A percentile compares a stretch with the other conserved stretches of the same genome.
phyloP scores from a whole-genome alignment of 2,113 vertebrate genomes.

The Phrynocephalus versicolor region DNA sequence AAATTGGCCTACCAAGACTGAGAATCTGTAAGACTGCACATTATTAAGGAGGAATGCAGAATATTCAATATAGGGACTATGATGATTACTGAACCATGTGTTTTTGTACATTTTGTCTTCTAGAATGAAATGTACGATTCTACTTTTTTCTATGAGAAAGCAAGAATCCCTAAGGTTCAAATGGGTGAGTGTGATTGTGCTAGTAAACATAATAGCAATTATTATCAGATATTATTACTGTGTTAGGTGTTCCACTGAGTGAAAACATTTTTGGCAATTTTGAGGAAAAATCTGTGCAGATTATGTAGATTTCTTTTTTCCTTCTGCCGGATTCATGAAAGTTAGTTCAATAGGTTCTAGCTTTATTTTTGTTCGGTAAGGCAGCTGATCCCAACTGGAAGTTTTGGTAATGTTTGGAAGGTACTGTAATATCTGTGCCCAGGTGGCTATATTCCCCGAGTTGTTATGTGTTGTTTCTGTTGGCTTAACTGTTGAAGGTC shows the following conservation, averaged over 20 bases:
- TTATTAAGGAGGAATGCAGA: no score
- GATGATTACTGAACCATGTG: neutral
- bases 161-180: conserved; percentile 73
- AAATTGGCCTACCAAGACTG: no score
- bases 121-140: conserved; percentile 84
- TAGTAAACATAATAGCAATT: neutral
- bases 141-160: conserved; percentile 82
- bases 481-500: neutral
- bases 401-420: neutral
- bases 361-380: neutral
- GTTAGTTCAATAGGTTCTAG: neutral
- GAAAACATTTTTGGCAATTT: no score
- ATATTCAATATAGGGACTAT: neutral
- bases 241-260: neutral
- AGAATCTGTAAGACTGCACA: no score
- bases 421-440: neutral
- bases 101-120: conserved; percentile 32
- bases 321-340: neutral
- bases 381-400: neutral
- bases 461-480: no score
- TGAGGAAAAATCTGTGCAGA: neutral
- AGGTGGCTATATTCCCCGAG: no score
- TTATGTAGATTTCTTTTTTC: neutral
- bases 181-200: conserved; percentile 80
- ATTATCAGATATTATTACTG: neutral